Conservation (phyloP, 2,797 vertebrate genomes). For the Myotis daubentonii region DNA sequence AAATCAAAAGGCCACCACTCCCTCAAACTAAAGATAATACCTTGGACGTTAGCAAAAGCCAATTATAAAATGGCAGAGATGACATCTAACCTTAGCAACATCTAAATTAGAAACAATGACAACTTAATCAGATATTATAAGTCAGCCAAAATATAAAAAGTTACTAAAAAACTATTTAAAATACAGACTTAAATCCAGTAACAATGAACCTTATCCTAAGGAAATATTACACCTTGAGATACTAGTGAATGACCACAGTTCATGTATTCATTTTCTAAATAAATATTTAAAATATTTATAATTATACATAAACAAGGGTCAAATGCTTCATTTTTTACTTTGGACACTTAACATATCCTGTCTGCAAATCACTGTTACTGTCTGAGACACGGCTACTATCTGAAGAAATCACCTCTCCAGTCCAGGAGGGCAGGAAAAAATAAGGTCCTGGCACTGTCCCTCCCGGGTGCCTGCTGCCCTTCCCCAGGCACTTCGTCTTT, state of each 20-base stretch:
- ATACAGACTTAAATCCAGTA: conserved; percentile 22
- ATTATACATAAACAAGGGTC: background rate
- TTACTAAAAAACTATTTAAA: conserved; percentile 15
- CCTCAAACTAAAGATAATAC: conserved; percentile 21
- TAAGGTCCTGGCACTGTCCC: background rate
- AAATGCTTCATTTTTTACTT: background rate
- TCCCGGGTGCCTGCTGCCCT: no score
- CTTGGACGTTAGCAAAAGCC: conserved; percentile 33
- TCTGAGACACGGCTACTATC: background rate
- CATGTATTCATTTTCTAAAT: background rate
- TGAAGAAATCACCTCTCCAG: background rate
- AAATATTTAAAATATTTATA: background rate
- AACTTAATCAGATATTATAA: background rate
- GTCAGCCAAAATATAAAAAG: conserved; percentile 36
- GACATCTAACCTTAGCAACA: conserved; percentile 19
- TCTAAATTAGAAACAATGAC: conserved; percentile 18
- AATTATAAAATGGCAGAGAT: conserved; percentile 36
- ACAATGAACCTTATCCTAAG: background rate
- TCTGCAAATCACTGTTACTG: background rate
- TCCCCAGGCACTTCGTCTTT: no score
- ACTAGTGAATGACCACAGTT: background rate
- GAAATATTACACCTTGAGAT: background rate
- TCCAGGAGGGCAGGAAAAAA: background rate
- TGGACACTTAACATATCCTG: background rate
- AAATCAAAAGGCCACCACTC: background rate